phyloP scores from a whole-genome alignment of 2,888 invertebrate species.

The Parnassius glacialis region DNA sequence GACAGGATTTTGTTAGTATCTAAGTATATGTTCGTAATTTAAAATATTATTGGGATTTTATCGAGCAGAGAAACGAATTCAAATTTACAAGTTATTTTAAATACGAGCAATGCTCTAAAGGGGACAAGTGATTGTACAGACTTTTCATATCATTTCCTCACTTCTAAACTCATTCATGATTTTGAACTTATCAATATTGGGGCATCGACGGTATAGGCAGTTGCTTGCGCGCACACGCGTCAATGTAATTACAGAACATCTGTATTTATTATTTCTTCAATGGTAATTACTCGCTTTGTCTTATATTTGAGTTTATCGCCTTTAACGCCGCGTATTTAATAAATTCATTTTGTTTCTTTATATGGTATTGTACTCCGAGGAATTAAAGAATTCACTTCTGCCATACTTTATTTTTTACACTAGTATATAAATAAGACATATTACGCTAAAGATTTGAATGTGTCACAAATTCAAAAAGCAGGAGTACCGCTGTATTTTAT shows the following conservation, averaged over 20 bases:
- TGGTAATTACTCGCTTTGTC: slow-evolving; percentile 45
- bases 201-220: background rate
- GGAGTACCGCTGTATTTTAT: no score
- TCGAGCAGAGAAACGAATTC: background rate
- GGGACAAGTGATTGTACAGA: background rate
- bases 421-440: no score
- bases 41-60: no score
- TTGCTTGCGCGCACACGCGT: background rate
- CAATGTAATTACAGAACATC: slow-evolving; percentile 34
- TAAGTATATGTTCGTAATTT: no score
- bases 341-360: slow-evolving; percentile 11
- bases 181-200: slow-evolving; percentile 2
- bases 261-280: slow-evolving; percentile 42
- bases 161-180: background rate
- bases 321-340: slow-evolving; percentile 25
- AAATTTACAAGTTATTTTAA: background rate
- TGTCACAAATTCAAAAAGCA: no score
- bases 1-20: background rate
- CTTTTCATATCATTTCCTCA: no score
- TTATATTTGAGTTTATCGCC: slow-evolving; percentile 28
- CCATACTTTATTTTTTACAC: no score
- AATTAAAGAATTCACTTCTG: background rate
- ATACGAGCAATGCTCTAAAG: background rate
- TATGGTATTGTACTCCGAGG: no score
- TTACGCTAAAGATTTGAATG: no score